A percentile compares a stretch with the other conserved stretches of the same genome.
phyloP scores from a whole-genome alignment of 2,888 invertebrate species.

The Mactromeris polynyma region DNA sequence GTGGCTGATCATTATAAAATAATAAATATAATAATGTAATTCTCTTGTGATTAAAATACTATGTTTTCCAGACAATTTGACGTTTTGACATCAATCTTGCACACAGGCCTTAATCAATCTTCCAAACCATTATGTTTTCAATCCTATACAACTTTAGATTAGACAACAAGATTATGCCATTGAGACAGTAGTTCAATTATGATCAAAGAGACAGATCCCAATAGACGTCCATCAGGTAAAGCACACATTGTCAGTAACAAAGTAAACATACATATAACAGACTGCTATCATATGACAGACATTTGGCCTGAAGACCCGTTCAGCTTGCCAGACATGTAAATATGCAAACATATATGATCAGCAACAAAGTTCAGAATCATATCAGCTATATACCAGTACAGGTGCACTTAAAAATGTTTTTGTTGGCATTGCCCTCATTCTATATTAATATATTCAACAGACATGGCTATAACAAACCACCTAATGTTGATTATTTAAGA shows the following conservation, averaged over 20 bases:
- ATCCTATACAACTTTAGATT: too few relatives aligned
- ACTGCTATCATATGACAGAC: conserved; percentile 11
- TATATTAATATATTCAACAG: too few relatives aligned
- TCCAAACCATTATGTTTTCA: neutral
- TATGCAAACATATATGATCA: neutral
- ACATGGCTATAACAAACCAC: too few relatives aligned
- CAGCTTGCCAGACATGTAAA: conserved; percentile 9
- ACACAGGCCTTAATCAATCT: neutral
- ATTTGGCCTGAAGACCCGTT: conserved; percentile 3
- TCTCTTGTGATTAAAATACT: neutral
- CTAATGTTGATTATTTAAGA: too few relatives aligned
- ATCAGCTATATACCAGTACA: neutral
- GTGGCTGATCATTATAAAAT: neutral
- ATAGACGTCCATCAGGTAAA: neutral
- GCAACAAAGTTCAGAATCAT: neutral
- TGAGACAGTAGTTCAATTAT: neutral
- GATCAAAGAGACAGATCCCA: neutral
- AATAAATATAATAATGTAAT: neutral
- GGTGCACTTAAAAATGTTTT: neutral
- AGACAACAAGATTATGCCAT: neutral
- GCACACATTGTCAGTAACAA: neutral
- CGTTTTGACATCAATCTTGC: neutral
- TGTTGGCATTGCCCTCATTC: too few relatives aligned
- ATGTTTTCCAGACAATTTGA: neutral
- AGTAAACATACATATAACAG: neutral